Percentiles rank a stretch among this genome's conserved stretches.
These are phyloP conservation scores for Poeciliopsis prolifica DNA, from an alignment of 2,113 vertebrate genomes.

Conservation along the genomic window DNA sequence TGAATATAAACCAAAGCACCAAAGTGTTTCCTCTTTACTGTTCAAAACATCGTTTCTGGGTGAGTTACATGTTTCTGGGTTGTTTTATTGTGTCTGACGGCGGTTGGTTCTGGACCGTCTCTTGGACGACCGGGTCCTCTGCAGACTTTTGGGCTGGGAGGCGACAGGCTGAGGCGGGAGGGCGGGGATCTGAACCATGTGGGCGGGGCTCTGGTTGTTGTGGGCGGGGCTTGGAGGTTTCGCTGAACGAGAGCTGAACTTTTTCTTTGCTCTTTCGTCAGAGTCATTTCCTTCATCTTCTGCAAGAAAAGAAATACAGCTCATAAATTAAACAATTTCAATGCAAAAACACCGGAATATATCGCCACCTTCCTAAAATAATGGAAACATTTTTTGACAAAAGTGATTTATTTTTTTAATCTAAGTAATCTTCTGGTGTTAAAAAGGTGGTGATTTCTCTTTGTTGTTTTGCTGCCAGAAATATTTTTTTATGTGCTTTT, in stretches of 20 bases:
- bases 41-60: not conserved
- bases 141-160: constrained; percentile 38
- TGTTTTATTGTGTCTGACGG: constrained; percentile 41
- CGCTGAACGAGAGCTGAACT: constrained; percentile 32
- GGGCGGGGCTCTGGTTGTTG: constrained; percentile 1
- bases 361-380: no score
- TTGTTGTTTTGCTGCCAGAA: no score
- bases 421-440: no score
- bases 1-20: not conserved
- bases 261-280: constrained; percentile 64
- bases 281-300: constrained; percentile 67
- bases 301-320: constrained; percentile 17
- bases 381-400: no score
- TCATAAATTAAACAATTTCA: not conserved
- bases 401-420: no score
- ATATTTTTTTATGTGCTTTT: no score
- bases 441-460: no score
- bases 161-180: constrained; percentile 25
- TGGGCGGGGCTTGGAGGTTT: constrained; percentile 40
- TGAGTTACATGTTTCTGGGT: not conserved
- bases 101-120: constrained; percentile 59
- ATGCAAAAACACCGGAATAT: no score
- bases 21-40: not conserved
- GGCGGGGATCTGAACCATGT: constrained; percentile 1
- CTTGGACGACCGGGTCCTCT: constrained; percentile 50